Evolutionary conservation across 1,140 invertebrate genomes (phyloP).

Genomic region (Drosophila pachea): DNA sequence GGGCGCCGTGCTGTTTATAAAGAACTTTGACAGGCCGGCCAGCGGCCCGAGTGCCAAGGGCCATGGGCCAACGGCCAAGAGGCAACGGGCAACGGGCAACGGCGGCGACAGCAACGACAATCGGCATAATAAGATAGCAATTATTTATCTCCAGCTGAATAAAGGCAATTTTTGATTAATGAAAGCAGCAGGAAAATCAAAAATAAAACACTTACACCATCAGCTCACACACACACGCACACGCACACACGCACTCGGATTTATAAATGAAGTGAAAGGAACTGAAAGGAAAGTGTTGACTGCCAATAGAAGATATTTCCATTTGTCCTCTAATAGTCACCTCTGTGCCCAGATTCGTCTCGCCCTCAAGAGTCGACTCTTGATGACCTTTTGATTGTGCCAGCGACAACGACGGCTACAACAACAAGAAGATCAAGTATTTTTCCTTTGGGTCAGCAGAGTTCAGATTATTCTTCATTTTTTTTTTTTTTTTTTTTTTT

Average conservation of each 20-base stretch:
- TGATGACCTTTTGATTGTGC: slow-evolving; percentile 42
- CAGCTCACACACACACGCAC: not conserved
- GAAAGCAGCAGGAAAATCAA: slow-evolving; percentile 51
- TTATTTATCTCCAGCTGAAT: slow-evolving; percentile 65
- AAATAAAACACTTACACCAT: not conserved
- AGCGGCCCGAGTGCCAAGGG: too few species aligned
- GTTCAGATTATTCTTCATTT: not conserved
- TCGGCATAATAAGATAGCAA: slow-evolving; percentile 76
- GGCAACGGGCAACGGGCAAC: slow-evolving; percentile 12
- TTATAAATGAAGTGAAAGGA: slow-evolving; percentile 57
- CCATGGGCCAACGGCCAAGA: not conserved
- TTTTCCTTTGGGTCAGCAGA: slow-evolving; percentile 7
- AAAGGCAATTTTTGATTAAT: slow-evolving; percentile 70
- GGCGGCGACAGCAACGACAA: slow-evolving; percentile 72
- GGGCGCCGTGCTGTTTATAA: slow-evolving; percentile 64
- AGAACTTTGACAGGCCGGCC: slow-evolving; percentile 47
- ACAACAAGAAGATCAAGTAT: slow-evolving; percentile 2
- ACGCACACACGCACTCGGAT: not conserved
- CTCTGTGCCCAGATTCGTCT: slow-evolving; percentile 9
- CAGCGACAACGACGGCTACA: slow-evolving; percentile 6
- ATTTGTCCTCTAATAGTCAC: slow-evolving; percentile 49
- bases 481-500: too few species aligned
- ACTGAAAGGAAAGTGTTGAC: slow-evolving; percentile 70
- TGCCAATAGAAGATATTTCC: slow-evolving; percentile 55
- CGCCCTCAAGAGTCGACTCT: slow-evolving; percentile 8